Evolutionary conservation across 64 coral and sea anemone genomes (phyloP), one percentile per base, ranked within the genome.

Genomic region (Acropora tenuis): DNA sequence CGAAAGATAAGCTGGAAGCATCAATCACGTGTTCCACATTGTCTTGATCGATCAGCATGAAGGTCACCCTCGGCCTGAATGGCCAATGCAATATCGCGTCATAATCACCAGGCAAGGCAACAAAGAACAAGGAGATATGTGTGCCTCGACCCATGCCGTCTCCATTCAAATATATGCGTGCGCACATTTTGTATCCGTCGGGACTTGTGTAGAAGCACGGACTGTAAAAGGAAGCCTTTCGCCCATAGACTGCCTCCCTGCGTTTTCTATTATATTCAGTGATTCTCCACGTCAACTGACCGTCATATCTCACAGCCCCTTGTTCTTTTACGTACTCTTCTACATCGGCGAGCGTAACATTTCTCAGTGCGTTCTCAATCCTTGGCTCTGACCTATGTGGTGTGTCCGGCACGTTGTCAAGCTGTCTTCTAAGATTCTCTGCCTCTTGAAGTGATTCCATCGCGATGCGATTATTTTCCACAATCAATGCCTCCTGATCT

Each of bases 71-170:
- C 74, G 91, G 88, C 11, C 57, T 52, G 44, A 97, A 97, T 0
- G 95, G 95, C 95, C 95, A 97, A 7, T 69, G 41, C 4, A 97
- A 79, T 49, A 97, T 40, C 11, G 68, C 88, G 43, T 97, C 95
- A 75, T 94, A 91, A 53, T 97, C 84, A 2, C 95, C 95, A 61
- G 49, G 74, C 95, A 97, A 94, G 74, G 94, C 46, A 8, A 85
- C 80, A 53, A 97, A 83, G 45, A 94, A 97, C 15, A 97, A 13
- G 2, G 95, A 97, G 45, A 97, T 13, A 19, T 88, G 88, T 5
- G 83, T 78, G 13, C 77, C 92, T 76, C 88, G 81, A 5, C 88
- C 95, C 67, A 86, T 83, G 1, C 95, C 95, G 49, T 97, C 95
- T 1, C 95, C 95, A 61, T 94, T 91, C 8, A 94, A 63, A 72